A percentile compares a stretch with the other conserved stretches of the same genome.
Conservation (phyloP, 2,888 invertebrate species). For the Augochlorella aurata region DNA sequence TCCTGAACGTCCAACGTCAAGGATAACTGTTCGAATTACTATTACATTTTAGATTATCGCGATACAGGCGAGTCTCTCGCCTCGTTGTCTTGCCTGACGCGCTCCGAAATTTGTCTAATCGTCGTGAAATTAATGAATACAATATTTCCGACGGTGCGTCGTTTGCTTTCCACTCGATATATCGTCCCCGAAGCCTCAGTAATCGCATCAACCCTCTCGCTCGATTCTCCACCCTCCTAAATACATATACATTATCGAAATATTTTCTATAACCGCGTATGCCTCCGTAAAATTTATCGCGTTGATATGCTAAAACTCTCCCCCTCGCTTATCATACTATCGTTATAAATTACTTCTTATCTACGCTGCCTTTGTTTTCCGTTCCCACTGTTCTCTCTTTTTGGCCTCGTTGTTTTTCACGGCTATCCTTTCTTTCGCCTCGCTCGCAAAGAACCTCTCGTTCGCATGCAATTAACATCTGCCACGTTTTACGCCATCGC, state of each 20-base stretch:
- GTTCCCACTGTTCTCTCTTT: constrained; percentile 15
- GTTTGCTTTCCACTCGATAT: not conserved
- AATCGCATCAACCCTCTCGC: constrained; percentile 28
- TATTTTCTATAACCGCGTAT: constrained; percentile 67
- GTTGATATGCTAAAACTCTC: constrained; percentile 81
- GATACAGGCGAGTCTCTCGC: too few species aligned
- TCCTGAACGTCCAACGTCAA: constrained; percentile 9
- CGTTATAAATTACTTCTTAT: constrained; percentile 66
- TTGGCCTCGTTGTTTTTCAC: constrained; percentile 1
- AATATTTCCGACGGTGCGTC: constrained; percentile 1
- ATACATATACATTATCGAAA: constrained; percentile 62
- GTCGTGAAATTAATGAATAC: not conserved
- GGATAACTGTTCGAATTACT: not conserved
- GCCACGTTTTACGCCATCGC: not conserved
- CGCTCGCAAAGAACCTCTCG: constrained; percentile 24
- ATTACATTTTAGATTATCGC: not conserved
- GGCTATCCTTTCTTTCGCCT: not conserved
- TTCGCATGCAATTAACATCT: constrained; percentile 7
- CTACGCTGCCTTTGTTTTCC: constrained; percentile 46
- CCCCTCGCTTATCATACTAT: constrained; percentile 67
- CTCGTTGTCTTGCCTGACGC: not conserved
- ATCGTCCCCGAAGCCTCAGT: constrained; percentile 33
- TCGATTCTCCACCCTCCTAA: constrained; percentile 37
- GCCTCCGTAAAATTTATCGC: constrained; percentile 77
- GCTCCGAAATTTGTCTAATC: not conserved